Conservation (phyloP, 2,888 invertebrate species). For the Sarcophaga caerulescens region DNA sequence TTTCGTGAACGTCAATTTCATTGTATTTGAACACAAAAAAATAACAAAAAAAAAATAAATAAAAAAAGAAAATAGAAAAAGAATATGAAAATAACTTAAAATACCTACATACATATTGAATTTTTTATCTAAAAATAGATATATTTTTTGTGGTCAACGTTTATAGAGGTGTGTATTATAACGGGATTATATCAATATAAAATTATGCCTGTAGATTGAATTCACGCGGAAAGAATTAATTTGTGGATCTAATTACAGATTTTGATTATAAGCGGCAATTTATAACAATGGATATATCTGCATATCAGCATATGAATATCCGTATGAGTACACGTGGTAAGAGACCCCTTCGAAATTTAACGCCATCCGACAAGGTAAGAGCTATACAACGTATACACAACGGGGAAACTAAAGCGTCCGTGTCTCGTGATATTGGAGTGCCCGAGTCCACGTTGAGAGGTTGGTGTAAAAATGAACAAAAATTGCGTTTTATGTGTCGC, state of each 20-base stretch:
- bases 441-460: slow-evolving; percentile 92
- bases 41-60: neutral
- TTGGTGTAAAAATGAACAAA: slow-evolving; percentile 93
- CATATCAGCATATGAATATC: slow-evolving; percentile 78
- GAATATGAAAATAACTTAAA: neutral
- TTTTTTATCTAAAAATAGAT: neutral
- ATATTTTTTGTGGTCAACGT: neutral
- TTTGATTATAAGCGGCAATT: no score
- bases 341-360: slow-evolving; percentile 88
- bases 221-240: neutral
- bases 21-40: slow-evolving; percentile 6
- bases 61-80: neutral
- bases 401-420: slow-evolving; percentile 92
- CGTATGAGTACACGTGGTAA: slow-evolving; percentile 87
- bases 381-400: slow-evolving; percentile 91
- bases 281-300: slow-evolving; percentile 75
- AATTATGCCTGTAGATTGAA: no score
- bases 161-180: slow-evolving; percentile 39
- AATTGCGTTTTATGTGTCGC: slow-evolving; percentile 86
- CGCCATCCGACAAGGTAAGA: slow-evolving; percentile 89
- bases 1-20: slow-evolving; percentile 28
- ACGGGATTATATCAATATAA: neutral
- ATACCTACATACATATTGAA: neutral
- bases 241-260: neutral
- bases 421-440: slow-evolving; percentile 91